phyloP scores from a whole-genome alignment of 2,113 vertebrate genomes.

The Acrocephalus arundinaceus region DNA sequence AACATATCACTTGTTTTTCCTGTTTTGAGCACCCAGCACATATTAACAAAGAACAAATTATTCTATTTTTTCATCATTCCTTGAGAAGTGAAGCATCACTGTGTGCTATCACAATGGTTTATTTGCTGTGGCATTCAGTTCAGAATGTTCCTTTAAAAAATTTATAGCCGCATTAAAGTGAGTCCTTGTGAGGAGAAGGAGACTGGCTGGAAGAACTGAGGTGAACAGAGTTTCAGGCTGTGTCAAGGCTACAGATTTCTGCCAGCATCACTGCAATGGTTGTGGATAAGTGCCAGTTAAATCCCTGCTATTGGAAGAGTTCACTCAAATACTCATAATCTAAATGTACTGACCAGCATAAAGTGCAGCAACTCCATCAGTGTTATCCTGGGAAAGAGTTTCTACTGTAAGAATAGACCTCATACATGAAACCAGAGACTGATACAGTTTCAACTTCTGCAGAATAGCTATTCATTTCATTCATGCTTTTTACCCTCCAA shows the following conservation, averaged over 20 bases:
- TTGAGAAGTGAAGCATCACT: not conserved
- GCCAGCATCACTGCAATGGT: not conserved
- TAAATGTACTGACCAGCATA: not conserved
- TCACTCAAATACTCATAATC: not conserved
- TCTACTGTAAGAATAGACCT: not conserved
- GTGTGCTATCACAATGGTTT: not conserved
- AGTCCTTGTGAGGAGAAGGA: conserved; percentile 10
- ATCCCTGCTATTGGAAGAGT: not conserved
- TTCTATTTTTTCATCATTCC: not conserved
- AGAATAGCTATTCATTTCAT: not conserved
- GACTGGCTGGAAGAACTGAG: not conserved
- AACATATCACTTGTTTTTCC: not conserved
- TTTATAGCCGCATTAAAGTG: conserved; percentile 29
- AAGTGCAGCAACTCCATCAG: not conserved
- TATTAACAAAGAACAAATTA: not conserved
- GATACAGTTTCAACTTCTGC: not conserved
- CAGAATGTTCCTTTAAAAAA: conserved; percentile 32
- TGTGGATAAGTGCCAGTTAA: not conserved
- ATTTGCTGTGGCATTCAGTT: conserved; percentile 9
- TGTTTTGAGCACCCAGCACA: not conserved
- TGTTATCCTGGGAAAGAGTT: not conserved
- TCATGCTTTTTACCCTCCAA: not conserved
- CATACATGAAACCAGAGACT: not conserved
- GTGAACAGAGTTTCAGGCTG: not conserved
- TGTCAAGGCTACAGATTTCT: conserved; percentile 1